Evolutionary conservation across 2,113 vertebrate species (phyloP), one percentile per base, ranked within the genome.

Genomic region (Poeciliopsis retropinna): DNA sequence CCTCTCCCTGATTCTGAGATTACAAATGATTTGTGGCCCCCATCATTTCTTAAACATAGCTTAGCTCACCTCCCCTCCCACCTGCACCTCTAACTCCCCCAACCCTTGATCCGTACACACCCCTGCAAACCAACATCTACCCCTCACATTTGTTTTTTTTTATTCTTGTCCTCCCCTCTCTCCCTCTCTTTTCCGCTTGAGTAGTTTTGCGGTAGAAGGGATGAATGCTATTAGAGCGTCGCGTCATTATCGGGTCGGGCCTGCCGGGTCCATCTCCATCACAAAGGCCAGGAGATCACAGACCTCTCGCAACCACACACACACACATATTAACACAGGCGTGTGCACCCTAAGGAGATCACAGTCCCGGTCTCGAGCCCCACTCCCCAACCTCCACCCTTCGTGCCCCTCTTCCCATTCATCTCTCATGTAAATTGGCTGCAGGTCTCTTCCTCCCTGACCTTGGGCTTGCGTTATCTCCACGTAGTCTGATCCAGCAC

Each of bases 221-320:
- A 91, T 93, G 90, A 94, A 94, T 92, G 92, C 91, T 93, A 93
- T 92, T 92, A 92, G 90, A 86, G 87, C 83, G 76, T 90, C 86
- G 87, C 88, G 89, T 94, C 91, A 93, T 94, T 94, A 94, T 93
- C 92, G 78, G 88, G 89, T 91, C 89, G 85, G 90, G 86, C 81
- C 89, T 84, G 89, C 72, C 73, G 84, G 82, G 81, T 74, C 88
- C 89, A 91, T 94, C 94, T 94, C 93, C 93, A 94, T 94, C 92
- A 94, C 87, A 92, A 94, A 92, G 91, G 87, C 91, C 89, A 90
- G 85, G 91, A 93, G 91, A 94, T 93, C 91, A 91, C 89, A 91
- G 89, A 87, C 90, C 91, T 89, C 69, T 87, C 63, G 75, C 83
- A 17, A 62, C 62, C 70, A 4, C 76, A 39, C 60, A 60, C 83